Conservation (phyloP, 2,113 vertebrate genomes). For the Thymallus thymallus region DNA sequence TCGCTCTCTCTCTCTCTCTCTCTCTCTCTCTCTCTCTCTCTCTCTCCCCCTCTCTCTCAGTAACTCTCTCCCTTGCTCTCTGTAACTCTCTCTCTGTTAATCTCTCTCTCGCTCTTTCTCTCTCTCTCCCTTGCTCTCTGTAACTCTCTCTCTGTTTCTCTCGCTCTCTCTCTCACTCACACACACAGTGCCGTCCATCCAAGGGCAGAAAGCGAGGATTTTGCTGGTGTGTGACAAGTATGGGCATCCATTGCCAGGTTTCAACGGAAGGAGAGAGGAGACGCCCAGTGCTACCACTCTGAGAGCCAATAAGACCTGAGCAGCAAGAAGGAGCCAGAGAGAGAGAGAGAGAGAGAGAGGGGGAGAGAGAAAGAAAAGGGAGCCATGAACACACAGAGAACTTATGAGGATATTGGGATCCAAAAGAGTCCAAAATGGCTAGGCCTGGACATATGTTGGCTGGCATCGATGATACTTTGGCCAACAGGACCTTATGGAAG, state of each 20-base stretch:
- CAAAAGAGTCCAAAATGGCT: constrained; percentile 57
- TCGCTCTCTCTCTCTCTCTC: no score
- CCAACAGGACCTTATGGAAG: constrained; percentile 58
- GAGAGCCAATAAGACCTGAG: constrained; percentile 80
- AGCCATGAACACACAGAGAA: constrained; percentile 24
- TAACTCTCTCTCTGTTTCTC: background rate
- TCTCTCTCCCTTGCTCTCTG: background rate
- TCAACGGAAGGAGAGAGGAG: constrained; percentile 79
- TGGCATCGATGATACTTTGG: constrained; percentile 57
- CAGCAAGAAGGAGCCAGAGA: constrained; percentile 41
- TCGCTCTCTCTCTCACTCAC: constrained; percentile 25
- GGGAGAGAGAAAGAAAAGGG: constrained; percentile 7
- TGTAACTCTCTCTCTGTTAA: no score
- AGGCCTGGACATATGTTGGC: constrained; percentile 49
- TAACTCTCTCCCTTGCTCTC: no score
- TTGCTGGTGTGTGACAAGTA: constrained; percentile 98
- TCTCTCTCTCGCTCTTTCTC: no score
- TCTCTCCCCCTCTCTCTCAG: no score
- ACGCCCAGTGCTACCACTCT: constrained; percentile 80
- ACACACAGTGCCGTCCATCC: constrained; percentile 86
- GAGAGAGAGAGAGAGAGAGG: constrained; percentile 26
- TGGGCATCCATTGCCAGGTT: constrained; percentile 84
- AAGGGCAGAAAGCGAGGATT: constrained; percentile 91
- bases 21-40: no score
- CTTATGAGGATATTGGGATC: constrained; percentile 56